Evolutionary conservation across 2,888 invertebrate genomes (phyloP), one percentile per base, ranked within the genome.

Genomic region (Belgica antarctica): DNA sequence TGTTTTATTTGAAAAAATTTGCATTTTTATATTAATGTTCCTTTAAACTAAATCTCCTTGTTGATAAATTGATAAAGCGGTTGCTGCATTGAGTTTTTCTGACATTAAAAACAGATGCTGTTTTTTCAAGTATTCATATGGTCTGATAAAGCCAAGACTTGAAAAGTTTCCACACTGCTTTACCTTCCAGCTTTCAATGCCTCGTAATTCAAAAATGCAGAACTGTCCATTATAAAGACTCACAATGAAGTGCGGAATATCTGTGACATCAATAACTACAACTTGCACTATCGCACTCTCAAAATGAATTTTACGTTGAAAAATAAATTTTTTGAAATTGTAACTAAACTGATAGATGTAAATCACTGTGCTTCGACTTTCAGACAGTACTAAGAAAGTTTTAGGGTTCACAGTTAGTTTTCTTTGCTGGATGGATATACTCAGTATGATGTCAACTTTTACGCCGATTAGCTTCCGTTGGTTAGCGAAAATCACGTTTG

Each of bases 131-230:
- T 52, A 66, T 31, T 66, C 52, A 22, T 31, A 66, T 12, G 66
- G 52, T 28, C 52, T 47, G n/a, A 66, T 52, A 24, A n/a, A 28
- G 1, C 34, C 17, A n/a, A 66, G 27, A 19, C 52, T 47, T 28
- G 17, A 15, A 12, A 66, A 66, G 15, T 36, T 7, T 15, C 66
- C 66, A 17, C 66, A 52, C 8, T 47, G 41, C 22, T 47, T 66
- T 8, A 10, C 15, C 19, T 52, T 17, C 66, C 66, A 66, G 24
- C 28, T 52, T 52, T 66, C 66, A 28, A 66, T 66, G 10, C 66
- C 66, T 12, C 47, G 66, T 28, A 28, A 66, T 28, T 52, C 28
- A 31, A 52, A 66, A 19, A 66, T 7, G 22, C 47, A 52, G 10
- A 66, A 66, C 2, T 31, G 2, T 0, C 66, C 66, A 5, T 27